Evolutionary conservation across 2,113 vertebrate species (phyloP).

Genomic region (Sylvia atricapilla): DNA sequence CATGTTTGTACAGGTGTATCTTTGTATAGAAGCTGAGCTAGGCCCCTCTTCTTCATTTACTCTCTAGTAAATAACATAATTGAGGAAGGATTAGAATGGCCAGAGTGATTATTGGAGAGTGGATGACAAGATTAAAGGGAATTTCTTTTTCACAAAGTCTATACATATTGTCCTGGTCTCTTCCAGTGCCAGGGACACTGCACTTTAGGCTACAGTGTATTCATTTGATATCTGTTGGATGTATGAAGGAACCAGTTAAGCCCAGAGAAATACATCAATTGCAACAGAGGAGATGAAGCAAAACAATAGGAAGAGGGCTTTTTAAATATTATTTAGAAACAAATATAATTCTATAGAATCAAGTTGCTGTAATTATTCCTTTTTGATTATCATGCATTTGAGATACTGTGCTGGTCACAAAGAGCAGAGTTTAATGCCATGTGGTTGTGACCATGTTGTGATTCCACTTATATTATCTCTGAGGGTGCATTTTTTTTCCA

Average conservation of each 20-base stretch:
- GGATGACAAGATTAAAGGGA: not conserved
- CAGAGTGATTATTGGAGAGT: not conserved
- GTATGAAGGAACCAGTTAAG: not conserved
- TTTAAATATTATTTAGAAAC: not conserved
- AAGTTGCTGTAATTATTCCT: not conserved
- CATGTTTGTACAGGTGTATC: not conserved
- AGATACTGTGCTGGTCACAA: not conserved
- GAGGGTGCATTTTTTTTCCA: rapidly evolving
- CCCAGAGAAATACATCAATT: not conserved
- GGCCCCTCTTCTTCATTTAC: not conserved
- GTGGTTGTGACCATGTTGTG: not conserved
- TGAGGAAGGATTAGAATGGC: not conserved
- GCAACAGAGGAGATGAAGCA: not conserved
- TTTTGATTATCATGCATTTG: not conserved
- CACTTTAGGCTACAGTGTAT: not conserved
- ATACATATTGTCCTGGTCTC: not conserved
- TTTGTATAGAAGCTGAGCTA: not conserved
- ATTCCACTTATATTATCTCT: not conserved
- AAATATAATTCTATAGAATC: not conserved
- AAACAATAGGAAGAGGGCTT: not conserved
- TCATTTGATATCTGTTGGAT: not conserved
- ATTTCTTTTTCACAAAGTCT: not conserved
- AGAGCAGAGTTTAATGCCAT: not conserved
- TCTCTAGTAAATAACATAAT: not conserved
- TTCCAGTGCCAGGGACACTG: not conserved